Percentiles rank a stretch among this genome's conserved stretches.
Conservation (phyloP, 1,140 invertebrate genomes). For the Liolophura sinensis region DNA sequence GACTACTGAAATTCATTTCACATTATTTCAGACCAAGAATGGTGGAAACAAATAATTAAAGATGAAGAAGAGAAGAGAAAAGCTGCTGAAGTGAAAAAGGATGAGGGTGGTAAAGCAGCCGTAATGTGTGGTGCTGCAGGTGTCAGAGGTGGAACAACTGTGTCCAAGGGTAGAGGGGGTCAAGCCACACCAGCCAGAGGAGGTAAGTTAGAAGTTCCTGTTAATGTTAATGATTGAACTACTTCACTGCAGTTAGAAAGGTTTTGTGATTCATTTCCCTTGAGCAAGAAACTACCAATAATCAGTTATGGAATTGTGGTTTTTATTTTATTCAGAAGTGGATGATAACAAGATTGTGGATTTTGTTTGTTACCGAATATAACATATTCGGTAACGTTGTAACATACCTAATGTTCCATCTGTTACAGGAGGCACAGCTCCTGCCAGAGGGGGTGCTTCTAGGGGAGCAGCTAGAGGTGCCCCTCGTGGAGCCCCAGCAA, state of each 20-base stretch:
- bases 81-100: constrained; percentile 28
- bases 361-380: too few relatives aligned
- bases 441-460: constrained; percentile 9
- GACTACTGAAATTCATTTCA: too few relatives aligned
- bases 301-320: too few relatives aligned
- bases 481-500: constrained; percentile 1
- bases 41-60: constrained; percentile 45
- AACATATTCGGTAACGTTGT: too few relatives aligned
- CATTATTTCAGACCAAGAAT: constrained; percentile 38
- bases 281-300: too few relatives aligned
- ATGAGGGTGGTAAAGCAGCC: constrained; percentile 20
- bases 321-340: too few relatives aligned
- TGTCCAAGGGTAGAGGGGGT: constrained; percentile 26
- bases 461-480: constrained; percentile 1
- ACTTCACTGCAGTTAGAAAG: too few relatives aligned
- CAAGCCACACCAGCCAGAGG: constrained; percentile 13
- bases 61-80: constrained; percentile 35
- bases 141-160: constrained; percentile 27
- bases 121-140: constrained; percentile 25
- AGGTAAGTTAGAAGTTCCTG: constrained; percentile 1
- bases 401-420: too few relatives aligned
- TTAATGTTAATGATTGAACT: neutral
- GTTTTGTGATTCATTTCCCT: too few relatives aligned
- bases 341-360: too few relatives aligned
- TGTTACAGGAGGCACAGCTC: constrained; percentile 11